These are phyloP conservation scores for Clistopyga incitator DNA, from an alignment of 2,888 invertebrate species.

Conservation along the genomic window DNA sequence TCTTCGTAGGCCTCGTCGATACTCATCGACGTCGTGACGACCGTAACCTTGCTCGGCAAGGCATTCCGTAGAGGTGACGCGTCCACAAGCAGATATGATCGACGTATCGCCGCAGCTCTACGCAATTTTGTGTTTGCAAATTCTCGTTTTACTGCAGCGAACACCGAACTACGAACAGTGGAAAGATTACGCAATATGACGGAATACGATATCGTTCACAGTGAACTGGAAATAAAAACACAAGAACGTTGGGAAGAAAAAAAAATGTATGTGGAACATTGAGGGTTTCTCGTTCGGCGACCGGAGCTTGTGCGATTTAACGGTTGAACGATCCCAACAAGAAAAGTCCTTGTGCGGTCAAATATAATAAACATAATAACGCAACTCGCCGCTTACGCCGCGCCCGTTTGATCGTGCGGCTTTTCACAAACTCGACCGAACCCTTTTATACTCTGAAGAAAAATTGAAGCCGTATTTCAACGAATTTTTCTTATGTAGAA, in stretches of 20 bases:
- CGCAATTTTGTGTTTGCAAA: slow-evolving; percentile 35
- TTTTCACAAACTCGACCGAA: background rate
- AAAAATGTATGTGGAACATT: slow-evolving; percentile 23
- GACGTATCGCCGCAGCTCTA: slow-evolving; percentile 28
- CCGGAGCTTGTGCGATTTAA: slow-evolving; percentile 28
- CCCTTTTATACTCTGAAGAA: background rate
- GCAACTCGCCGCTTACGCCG: background rate
- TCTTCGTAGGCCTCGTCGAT: background rate
- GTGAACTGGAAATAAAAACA: background rate
- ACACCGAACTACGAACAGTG: background rate
- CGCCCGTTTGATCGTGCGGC: slow-evolving; percentile 23
- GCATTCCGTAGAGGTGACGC: slow-evolving; percentile 74
- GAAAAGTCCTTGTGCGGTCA: slow-evolving; percentile 24
- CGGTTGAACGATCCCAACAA: slow-evolving; percentile 44
- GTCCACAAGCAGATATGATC: slow-evolving; percentile 23
- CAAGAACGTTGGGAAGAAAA: background rate
- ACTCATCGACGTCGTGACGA: slow-evolving; percentile 19
- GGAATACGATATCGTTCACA: slow-evolving; percentile 20
- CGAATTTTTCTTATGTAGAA: too few species aligned
- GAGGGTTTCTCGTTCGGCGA: slow-evolving; percentile 1
- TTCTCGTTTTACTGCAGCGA: slow-evolving; percentile 23
- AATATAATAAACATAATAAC: slow-evolving; percentile 26
- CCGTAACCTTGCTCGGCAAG: slow-evolving; percentile 65
- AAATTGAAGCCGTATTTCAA: background rate
- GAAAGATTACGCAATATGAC: slow-evolving; percentile 16